phyloP scores from a whole-genome alignment of 2,113 vertebrate species.

The Recurvirostra avosetta region DNA sequence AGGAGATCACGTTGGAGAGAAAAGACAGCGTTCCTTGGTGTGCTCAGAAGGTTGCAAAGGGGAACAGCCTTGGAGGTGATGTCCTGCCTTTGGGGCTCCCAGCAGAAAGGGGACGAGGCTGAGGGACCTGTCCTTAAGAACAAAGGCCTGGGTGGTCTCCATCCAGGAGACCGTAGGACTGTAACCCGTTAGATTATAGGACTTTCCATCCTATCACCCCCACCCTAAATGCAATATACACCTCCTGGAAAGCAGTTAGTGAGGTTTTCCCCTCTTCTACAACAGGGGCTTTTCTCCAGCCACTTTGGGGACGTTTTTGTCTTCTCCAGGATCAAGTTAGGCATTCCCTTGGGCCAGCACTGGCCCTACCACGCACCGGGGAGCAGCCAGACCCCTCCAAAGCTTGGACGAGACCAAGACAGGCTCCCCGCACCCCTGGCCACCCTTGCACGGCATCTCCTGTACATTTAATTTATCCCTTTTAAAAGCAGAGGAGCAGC shows the following conservation, averaged over 20 bases:
- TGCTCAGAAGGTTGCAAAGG: neutral
- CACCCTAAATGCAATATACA: neutral
- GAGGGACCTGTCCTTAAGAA: neutral
- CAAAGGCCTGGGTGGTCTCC: neutral
- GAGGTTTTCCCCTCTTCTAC: neutral
- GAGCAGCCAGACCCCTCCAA: neutral
- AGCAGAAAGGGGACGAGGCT: neutral
- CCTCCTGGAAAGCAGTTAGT: neutral
- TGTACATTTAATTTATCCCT: neutral
- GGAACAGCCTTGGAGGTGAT: neutral
- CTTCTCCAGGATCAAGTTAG: neutral
- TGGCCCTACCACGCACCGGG: fast-evolving
- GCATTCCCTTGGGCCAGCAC: neutral
- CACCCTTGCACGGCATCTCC: fast-evolving
- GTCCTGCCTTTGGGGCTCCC: neutral
- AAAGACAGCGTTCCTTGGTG: neutral
- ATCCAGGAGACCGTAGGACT: neutral
- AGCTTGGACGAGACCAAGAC: fast-evolving
- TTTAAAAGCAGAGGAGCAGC: neutral
- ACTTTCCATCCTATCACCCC: neutral
- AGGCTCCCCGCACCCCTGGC: neutral
- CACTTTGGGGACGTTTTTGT: neutral
- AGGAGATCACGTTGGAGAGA: neutral
- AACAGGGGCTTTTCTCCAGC: neutral
- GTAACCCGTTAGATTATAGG: neutral